Conservation (phyloP, 2,797 vertebrate species). For the Anguilla megastoma region DNA sequence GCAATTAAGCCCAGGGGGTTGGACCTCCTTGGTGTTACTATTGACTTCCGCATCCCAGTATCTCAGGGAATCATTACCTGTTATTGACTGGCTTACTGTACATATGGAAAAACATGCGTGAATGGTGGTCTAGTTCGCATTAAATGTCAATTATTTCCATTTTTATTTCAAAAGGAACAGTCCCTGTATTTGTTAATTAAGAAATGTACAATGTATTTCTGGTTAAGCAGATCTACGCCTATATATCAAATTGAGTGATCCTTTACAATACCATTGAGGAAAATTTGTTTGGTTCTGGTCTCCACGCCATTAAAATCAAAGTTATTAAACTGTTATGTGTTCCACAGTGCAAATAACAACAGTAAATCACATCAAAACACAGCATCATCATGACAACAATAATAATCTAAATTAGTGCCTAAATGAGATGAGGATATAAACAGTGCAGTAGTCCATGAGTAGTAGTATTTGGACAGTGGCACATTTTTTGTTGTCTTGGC, state of each 20-base stretch:
- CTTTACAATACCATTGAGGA: neutral
- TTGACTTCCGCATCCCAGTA: constrained; percentile 70
- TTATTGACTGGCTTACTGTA: constrained; percentile 64
- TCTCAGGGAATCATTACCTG: constrained; percentile 63
- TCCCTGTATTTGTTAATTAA: neutral
- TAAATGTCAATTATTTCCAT: neutral
- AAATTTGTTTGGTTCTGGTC: neutral
- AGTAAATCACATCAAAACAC: neutral
- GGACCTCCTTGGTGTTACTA: constrained; percentile 66
- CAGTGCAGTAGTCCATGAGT: neutral
- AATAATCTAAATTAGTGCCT: neutral
- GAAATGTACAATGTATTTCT: neutral
- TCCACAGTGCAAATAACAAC: neutral
- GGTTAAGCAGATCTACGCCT: neutral
- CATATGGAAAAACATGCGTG: neutral
- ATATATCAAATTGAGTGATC: neutral
- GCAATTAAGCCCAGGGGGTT: constrained; percentile 71
- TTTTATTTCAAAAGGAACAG: neutral
- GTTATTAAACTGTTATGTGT: neutral
- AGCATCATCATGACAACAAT: neutral
- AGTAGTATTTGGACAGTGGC: neutral
- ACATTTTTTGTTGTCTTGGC: neutral
- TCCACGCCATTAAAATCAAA: neutral
- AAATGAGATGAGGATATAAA: neutral
- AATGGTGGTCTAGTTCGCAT: constrained; percentile 17